Conservation (phyloP, 2,888 invertebrate genomes). For the Stramonita haemastoma region DNA sequence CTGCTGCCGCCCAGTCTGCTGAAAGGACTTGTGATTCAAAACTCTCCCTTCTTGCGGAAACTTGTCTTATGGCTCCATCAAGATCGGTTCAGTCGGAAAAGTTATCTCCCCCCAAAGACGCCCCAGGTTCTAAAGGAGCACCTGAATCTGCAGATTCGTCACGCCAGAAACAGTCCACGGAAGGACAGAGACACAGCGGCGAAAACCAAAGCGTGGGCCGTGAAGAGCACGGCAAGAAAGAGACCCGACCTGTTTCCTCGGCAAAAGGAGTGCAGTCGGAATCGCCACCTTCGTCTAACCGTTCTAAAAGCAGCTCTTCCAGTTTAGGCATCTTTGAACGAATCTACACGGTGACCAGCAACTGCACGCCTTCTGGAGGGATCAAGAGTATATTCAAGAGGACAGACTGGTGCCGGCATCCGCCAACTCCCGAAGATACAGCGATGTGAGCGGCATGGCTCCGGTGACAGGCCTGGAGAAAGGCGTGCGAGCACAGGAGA, state of each 20-base stretch:
- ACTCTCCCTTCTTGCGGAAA: no score
- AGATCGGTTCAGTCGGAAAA: background rate
- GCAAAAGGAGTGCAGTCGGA: background rate
- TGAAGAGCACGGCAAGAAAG: constrained; percentile 9
- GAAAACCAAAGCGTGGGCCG: background rate
- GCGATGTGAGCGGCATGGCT: constrained; percentile 25
- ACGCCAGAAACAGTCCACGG: background rate
- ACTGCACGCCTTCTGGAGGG: constrained; percentile 30
- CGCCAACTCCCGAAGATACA: constrained; percentile 23
- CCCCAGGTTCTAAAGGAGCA: background rate
- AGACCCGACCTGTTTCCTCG: background rate
- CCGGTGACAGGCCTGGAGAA: background rate
- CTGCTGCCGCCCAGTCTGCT: no score
- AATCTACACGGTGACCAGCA: constrained; percentile 40
- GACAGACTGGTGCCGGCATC: constrained; percentile 13
- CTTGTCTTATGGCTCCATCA: background rate
- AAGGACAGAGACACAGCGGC: background rate
- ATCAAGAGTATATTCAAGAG: constrained; percentile 41
- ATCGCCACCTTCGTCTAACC: background rate
- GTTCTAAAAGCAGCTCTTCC: background rate
- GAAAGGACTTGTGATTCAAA: no score
- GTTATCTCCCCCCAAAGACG: background rate
- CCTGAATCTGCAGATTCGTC: background rate
- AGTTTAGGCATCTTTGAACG: constrained; percentile 33
- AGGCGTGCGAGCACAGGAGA: constrained; percentile 32